Base-by-base conservation (phyloP, 2,113 vertebrate genomes). In the Planiliza haematocheilus region DNA sequence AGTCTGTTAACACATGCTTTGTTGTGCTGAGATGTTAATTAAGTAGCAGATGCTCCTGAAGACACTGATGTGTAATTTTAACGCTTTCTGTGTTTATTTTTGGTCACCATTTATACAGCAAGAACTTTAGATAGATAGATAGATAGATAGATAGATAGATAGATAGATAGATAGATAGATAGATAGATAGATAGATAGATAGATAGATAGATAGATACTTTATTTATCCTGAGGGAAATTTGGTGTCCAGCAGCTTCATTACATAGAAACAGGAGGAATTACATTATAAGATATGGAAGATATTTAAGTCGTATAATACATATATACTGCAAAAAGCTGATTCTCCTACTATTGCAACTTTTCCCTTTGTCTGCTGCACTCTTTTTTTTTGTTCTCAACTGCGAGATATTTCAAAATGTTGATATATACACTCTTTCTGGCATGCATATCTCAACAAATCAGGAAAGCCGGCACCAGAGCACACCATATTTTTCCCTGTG, bases 1-100 rank as follows among this genome's bases (percentile, higher is more conserved):
- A 83, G 61, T n/a, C 78, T 79, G 80, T 87, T 87, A 81, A 77
- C 80, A 82, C 70, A 4, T 76, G 14, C 36, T 69, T 57, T 13
- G 42, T 37, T 60, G 17, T 38, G 61, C 45, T 82, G 72, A 86
- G 62, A 78, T 73, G 70, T 89, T 73, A 66, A 82, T 86, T 77
- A 58, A 49, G n/a, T 50, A 21, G 50, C 1, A 42, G 21, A 14
- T 13, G 53, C 46, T 56, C 14, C 53, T 48, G 16, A 46, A 56
- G 21, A 21, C 14, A 53, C 6, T 10, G 12, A 21, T 39, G 45
- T 46, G 21, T 48, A 21, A 59, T 60, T 50, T 12, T 70, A 39
- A 30, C 21, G 41, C 16, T 17, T 14, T 18, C 20, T 48, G 36
- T 77, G 14, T 71, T 67, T 51, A n/a, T n/a, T n/a, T n/a, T n/a